Conservation (phyloP, 1,140 invertebrate genomes). For the Orius insidiosus region DNA sequence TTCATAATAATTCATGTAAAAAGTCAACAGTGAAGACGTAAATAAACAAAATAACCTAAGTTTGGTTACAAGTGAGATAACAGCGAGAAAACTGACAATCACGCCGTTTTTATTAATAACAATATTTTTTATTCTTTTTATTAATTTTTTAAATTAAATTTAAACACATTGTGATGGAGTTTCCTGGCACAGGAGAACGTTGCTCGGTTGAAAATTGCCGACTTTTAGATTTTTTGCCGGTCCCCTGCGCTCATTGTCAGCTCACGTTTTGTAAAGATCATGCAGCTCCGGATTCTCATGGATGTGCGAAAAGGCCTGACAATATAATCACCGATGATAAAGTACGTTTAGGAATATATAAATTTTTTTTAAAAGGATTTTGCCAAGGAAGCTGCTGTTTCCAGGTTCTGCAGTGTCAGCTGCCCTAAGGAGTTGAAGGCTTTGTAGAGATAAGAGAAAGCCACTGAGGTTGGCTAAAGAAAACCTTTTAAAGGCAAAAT, state of each 20-base stretch:
- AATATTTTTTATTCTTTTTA: too few species aligned
- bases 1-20: too few species aligned
- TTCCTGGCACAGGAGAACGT: constrained; percentile 23
- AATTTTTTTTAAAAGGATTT: background rate
- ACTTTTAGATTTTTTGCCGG: constrained; percentile 29
- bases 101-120: too few species aligned
- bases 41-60: too few species aligned
- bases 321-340: constrained; percentile 21
- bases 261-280: constrained; percentile 28
- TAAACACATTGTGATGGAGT: constrained; percentile 23
- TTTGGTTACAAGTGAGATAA: too few species aligned
- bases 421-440: too few species aligned
- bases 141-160: too few species aligned
- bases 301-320: constrained; percentile 22
- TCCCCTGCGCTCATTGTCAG: constrained; percentile 26
- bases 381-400: background rate
- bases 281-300: constrained; percentile 22
- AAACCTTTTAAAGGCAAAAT: too few species aligned
- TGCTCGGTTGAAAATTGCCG: constrained; percentile 25
- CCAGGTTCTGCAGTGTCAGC: background rate
- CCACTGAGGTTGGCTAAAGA: too few species aligned
- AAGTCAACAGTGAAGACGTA: too few species aligned
- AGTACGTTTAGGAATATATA: constrained; percentile 10
- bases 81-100: too few species aligned
- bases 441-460: too few species aligned